Evolutionary conservation across 1,140 invertebrate genomes (phyloP), one percentile per base, ranked within the genome.

Genomic region (Thalassaphorura encarpata): DNA sequence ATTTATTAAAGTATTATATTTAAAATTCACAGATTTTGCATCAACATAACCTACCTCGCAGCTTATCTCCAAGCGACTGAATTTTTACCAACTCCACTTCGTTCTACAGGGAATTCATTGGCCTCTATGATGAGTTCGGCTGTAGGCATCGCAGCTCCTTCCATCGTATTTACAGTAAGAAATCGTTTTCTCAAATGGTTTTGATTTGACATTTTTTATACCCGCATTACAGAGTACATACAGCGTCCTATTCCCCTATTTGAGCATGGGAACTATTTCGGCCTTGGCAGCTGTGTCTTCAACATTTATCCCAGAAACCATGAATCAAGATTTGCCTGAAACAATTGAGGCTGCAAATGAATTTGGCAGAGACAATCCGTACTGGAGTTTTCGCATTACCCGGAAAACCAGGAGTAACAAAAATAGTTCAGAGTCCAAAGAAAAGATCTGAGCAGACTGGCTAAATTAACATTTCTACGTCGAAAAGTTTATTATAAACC

Each of bases 61-160:
- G 66, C 72, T 15, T 64, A 64, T 31, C 28, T 77, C 69, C 75
- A 82, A 61, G 77, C 76, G 45, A 75, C 82, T 60, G 83, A 84
- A 70, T 72, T 83, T 5, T 83, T 82, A 66, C 83, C 83, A 16
- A 84, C 82, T 0, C 77, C 77, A 54, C 69, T 84, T 23, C 70
- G 83, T 4, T 80, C 82, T 61, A 77, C 79, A 18, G 83, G 81
- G 46, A 76, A 78, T 66, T 76, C 79, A 1, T 67, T 83, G 57
- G 78, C 79, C 40, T 76, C 77, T 60, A 75, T 81, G 45, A 67
- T 79, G 36, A 76, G 77, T 13, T 79, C 77, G 65, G 66, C 71
- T 23, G 71, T 78, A 29, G 74, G 76, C 1, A 69, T 72, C 6
- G 51, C 69, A 18, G 66, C 70, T 8, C 75, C 75, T 16, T 77